Conservation (phyloP, 1,140 invertebrate genomes). For the Bombus pyrosoma region DNA sequence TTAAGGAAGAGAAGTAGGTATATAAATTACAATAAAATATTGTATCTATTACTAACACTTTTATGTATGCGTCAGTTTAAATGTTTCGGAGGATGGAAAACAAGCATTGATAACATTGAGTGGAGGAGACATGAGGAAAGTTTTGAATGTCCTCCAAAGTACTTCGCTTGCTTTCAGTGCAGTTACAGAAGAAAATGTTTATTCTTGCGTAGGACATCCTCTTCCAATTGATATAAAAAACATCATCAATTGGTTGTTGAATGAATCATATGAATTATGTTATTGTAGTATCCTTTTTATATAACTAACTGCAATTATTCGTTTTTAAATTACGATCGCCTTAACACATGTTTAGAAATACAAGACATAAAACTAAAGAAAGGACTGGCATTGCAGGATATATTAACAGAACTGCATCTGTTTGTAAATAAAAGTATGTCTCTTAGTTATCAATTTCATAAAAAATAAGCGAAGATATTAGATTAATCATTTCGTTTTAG, state of each 20-base stretch:
- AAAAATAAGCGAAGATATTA: background rate
- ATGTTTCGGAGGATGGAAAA: slow-evolving; percentile 94
- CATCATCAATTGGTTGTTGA: slow-evolving; percentile 94
- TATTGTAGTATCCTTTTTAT: slow-evolving; percentile 91
- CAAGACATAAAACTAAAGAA: slow-evolving; percentile 92
- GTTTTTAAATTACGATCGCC: slow-evolving; percentile 49
- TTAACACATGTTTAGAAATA: slow-evolving; percentile 86
- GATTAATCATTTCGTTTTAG: slow-evolving; percentile 83
- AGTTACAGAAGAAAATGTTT: slow-evolving; percentile 96
- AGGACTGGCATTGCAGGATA: slow-evolving; percentile 94
- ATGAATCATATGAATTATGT: slow-evolving; percentile 90
- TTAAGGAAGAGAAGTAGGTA: slow-evolving; percentile 91
- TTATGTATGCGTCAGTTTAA: slow-evolving; percentile 85
- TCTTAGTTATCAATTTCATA: background rate
- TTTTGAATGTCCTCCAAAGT: slow-evolving; percentile 97
- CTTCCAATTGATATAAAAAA: slow-evolving; percentile 93
- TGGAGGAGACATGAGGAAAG: slow-evolving; percentile 99
- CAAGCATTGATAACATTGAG: slow-evolving; percentile 95
- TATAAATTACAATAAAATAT: slow-evolving; percentile 5
- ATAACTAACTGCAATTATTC: slow-evolving; percentile 49
- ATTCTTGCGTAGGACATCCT: slow-evolving; percentile 98
- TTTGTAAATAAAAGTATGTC: slow-evolving; percentile 94
- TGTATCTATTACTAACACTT: slow-evolving; percentile 6
- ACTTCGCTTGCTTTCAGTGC: slow-evolving; percentile 92
- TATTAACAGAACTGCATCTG: slow-evolving; percentile 93